Evolutionary conservation across 2,888 invertebrate genomes (phyloP).

Genomic region (Pandemis heparana): DNA sequence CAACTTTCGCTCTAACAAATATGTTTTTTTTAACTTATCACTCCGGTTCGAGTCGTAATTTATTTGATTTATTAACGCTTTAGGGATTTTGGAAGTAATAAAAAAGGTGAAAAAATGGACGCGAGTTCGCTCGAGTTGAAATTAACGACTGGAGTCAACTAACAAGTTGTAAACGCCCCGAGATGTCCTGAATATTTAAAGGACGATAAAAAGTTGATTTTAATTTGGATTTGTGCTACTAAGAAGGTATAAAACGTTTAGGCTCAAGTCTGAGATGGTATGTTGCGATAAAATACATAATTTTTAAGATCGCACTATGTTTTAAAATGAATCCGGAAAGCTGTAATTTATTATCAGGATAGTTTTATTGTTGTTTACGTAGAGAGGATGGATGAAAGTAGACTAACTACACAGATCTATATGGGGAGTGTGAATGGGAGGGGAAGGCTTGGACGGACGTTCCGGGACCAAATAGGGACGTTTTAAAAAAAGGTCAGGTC

Average conservation of each 20-base stretch:
- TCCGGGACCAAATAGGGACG: too few relatives aligned
- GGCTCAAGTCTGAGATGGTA: neutral
- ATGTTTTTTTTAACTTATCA: slow-evolving; percentile 32
- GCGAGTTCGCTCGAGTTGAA: slow-evolving; percentile 26
- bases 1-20: slow-evolving; percentile 22
- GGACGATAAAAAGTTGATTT: slow-evolving; percentile 6
- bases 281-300: neutral
- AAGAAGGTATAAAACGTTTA: neutral
- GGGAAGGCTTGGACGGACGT: too few relatives aligned
- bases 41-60: slow-evolving; percentile 32
- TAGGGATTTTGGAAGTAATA: slow-evolving; percentile 36
- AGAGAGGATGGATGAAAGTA: too few relatives aligned
- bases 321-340: too few relatives aligned
- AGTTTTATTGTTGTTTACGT: too few relatives aligned
- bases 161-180: slow-evolving; percentile 24
- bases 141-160: slow-evolving; percentile 16
- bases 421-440: too few relatives aligned
- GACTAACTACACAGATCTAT: too few relatives aligned
- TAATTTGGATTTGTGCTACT: slow-evolving; percentile 8
- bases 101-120: slow-evolving; percentile 33
- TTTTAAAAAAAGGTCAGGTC: too few relatives aligned
- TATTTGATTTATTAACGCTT: slow-evolving; percentile 42
- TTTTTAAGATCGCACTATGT: too few relatives aligned
- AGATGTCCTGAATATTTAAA: slow-evolving; percentile 20
- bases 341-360: too few relatives aligned